Evolutionary conservation across 2,113 vertebrate genomes (phyloP).

Genomic region (Reinhardtius hippoglossoides): DNA sequence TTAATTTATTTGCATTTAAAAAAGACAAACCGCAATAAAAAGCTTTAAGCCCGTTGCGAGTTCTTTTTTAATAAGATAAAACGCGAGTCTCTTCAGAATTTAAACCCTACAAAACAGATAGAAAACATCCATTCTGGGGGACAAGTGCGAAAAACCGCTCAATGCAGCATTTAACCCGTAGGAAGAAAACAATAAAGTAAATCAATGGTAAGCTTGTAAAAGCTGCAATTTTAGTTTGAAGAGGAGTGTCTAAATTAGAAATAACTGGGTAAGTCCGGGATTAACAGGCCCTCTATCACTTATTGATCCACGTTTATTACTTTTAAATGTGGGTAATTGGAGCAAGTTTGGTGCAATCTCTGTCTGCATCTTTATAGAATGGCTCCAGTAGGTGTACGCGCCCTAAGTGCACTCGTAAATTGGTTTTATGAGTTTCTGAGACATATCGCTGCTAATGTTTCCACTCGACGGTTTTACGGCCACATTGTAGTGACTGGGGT

Average conservation of each 20-base stretch:
- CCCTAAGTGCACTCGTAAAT: constrained; percentile 85
- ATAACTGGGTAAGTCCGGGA: constrained; percentile 64
- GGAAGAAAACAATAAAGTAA: constrained; percentile 69
- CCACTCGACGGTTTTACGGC: constrained; percentile 76
- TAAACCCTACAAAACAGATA: constrained; percentile 33
- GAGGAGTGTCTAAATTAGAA: constrained; percentile 59
- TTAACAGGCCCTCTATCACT: constrained; percentile 70
- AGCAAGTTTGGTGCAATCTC: constrained; percentile 75
- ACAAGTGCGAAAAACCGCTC: constrained; percentile 32
- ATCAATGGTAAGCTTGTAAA: constrained; percentile 73
- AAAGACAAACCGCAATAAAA: constrained; percentile 22
- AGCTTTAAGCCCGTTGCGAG: background rate
- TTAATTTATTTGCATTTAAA: background rate
- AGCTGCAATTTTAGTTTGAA: constrained; percentile 60
- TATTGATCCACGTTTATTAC: constrained; percentile 79
- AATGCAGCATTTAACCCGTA: constrained; percentile 51
- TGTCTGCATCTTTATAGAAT: constrained; percentile 78
- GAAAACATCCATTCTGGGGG: constrained; percentile 26
- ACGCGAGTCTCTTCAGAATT: constrained; percentile 37
- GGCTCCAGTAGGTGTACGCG: constrained; percentile 78
- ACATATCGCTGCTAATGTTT: constrained; percentile 83
- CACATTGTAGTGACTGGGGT: constrained; percentile 76
- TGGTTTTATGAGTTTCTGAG: constrained; percentile 83
- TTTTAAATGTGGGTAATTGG: constrained; percentile 80
- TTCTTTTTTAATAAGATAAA: constrained; percentile 38